Base-by-base conservation (phyloP, 2,113 vertebrate species). In the Holacanthus passer region DNA sequence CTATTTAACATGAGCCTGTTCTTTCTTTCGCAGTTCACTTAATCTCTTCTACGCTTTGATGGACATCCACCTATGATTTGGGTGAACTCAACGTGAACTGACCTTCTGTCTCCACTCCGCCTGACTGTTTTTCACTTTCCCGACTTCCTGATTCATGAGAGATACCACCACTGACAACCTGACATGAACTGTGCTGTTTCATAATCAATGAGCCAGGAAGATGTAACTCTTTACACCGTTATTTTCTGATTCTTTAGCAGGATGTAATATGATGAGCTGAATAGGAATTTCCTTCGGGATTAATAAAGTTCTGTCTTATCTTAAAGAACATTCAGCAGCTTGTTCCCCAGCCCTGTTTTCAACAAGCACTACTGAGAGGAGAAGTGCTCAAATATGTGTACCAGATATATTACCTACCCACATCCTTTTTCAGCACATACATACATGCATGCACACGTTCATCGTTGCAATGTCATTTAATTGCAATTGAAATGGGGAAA, bases 361-460 rank as follows among this genome's bases (percentile, higher is more conserved):
- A 32, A 1, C 1, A 27, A 19, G 27, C n/a, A n/a, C 4, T 20
- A 24, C 32, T 20, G 22, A 67, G 27, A 63, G 8, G 7, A 64
- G 52, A 67, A 27, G 55, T 31, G 66, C 29, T 71, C 31, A 43
- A 22, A 70, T 4, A 58, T 24, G 19, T 50, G 60, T 2, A 11
- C 62, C 22, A 78, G 32, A 70, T 71, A n/a, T 20, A 7, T 12
- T 20, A 1, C 0, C 11, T 47, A 64, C 24, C 35, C 48, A 69
- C 77, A 73, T 75, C 68, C 43, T 63, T 66, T 73, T 24, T 16
- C 11, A 17, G 48, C 48, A 17, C 6, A 17, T 5, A 29, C 16
- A 65, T 2, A 20, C 17, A 16, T 9, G 8, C 39, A 41, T 10
- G 8, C 43, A 10, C 43, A 31, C 8, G 27, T 19, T 24, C 3